phyloP scores from a whole-genome alignment of 2,113 vertebrate species.

The Apus apus region DNA sequence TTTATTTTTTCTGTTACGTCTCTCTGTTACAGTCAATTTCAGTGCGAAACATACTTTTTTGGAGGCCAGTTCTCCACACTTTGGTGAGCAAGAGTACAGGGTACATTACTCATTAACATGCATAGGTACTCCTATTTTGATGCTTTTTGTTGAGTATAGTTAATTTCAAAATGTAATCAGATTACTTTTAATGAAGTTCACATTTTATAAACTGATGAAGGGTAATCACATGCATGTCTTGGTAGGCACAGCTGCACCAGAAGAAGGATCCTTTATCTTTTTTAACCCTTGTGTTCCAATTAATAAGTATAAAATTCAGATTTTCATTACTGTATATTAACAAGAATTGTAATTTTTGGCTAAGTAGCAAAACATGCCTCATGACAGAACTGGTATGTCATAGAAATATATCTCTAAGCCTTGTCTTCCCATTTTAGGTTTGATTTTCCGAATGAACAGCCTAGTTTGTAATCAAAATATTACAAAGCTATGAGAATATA shows the following conservation, averaged over 20 bases:
- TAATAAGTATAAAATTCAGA: not conserved
- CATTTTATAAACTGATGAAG: not conserved
- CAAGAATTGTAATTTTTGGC: not conserved
- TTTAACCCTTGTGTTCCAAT: not conserved
- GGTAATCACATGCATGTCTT: not conserved
- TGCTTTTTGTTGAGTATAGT: not conserved
- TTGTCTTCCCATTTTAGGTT: not conserved
- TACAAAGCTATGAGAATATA: not conserved
- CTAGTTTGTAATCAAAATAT: not conserved
- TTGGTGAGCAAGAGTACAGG: not conserved
- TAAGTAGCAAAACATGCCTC: not conserved
- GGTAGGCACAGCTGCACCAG: not conserved
- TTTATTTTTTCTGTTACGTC: too few species aligned
- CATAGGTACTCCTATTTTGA: not conserved
- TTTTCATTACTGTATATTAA: slow-evolving; percentile 16
- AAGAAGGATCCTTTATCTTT: not conserved
- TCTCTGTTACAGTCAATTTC: too few species aligned
- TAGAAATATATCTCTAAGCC: not conserved
- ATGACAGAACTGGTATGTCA: not conserved
- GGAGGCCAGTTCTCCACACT: too few species aligned
- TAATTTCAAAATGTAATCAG: slow-evolving; percentile 38
- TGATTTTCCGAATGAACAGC: not conserved
- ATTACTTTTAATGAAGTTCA: slow-evolving; percentile 27
- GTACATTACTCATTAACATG: not conserved
- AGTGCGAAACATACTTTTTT: too few species aligned